phyloP scores from a whole-genome alignment of 37 sponge, comb jelly and placozoan genomes.

The Crambe crambe region DNA sequence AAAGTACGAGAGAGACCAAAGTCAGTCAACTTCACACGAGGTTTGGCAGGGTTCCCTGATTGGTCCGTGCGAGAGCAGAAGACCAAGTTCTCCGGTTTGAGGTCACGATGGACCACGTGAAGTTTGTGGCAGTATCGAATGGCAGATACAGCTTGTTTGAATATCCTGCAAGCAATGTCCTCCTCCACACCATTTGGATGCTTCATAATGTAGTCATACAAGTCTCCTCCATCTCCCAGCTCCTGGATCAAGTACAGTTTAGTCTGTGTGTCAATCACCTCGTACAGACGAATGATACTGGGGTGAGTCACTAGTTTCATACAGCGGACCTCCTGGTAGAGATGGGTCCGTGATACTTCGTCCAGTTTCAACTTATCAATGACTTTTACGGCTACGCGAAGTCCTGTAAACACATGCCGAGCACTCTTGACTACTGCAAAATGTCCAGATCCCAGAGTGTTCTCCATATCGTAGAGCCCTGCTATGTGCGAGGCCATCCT shows the following conservation, averaged over 20 bases:
- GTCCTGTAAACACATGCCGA: slow-evolving; percentile 90
- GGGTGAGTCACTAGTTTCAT: slow-evolving; percentile 97
- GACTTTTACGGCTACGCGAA: slow-evolving; percentile 95
- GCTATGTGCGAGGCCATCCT: slow-evolving; percentile 60
- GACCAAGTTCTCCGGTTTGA: slow-evolving; percentile 97
- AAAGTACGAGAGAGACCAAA: slow-evolving; percentile 94
- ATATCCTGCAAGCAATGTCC: slow-evolving; percentile 66
- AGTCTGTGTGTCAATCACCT: slow-evolving; percentile 94
- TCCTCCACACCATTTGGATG: slow-evolving; percentile 81
- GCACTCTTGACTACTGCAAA: slow-evolving; percentile 96
- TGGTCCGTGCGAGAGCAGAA: slow-evolving; percentile 60
- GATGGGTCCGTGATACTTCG: slow-evolving; percentile 81
- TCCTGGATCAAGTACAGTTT: slow-evolving; percentile 96
- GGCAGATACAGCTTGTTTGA: slow-evolving; percentile 86
- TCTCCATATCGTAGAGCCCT: slow-evolving; percentile 85
- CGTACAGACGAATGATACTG: slow-evolving; percentile 91
- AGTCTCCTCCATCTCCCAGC: slow-evolving; percentile 93
- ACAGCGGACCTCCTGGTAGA: slow-evolving; percentile 96
- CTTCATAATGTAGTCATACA: slow-evolving; percentile 94
- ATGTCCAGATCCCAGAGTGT: slow-evolving; percentile 91
- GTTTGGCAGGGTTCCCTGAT: neutral
- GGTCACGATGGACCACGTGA: slow-evolving; percentile 95
- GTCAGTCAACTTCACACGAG: slow-evolving; percentile 86
- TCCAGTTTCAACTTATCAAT: slow-evolving; percentile 98
- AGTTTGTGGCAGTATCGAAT: slow-evolving; percentile 94